These are phyloP conservation scores for Sturnus vulgaris DNA, from an alignment of 2,113 vertebrate genomes.

Conservation along the genomic window DNA sequence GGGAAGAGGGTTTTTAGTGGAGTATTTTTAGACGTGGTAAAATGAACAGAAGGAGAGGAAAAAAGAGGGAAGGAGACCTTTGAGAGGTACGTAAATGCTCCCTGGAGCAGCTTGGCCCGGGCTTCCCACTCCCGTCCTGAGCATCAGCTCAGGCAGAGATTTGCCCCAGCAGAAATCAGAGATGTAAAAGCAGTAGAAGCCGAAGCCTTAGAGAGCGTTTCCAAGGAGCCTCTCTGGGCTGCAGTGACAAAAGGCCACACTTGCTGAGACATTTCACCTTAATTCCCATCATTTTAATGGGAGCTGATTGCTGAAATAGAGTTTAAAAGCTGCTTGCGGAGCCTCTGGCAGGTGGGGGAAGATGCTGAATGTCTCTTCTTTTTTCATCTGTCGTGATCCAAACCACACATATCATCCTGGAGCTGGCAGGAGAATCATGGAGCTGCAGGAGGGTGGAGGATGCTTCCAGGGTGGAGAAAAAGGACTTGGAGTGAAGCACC, in stretches of 20 bases:
- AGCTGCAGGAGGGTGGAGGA: background rate
- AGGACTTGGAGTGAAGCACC: background rate
- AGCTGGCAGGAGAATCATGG: background rate
- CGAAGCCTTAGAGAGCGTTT: background rate
- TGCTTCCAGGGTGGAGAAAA: background rate
- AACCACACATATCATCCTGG: accelerated
- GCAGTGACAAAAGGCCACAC: background rate
- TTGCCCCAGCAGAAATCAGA: background rate
- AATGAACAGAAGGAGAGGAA: background rate
- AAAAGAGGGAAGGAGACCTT: background rate
- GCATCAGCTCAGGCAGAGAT: background rate
- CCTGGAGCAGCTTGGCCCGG: accelerated
- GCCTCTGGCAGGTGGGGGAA: accelerated
- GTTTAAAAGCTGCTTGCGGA: background rate
- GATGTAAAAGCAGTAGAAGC: background rate
- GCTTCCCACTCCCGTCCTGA: background rate
- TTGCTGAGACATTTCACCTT: background rate
- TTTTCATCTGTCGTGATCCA: accelerated
- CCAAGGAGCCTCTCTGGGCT: background rate
- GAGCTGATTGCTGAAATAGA: background rate
- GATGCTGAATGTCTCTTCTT: background rate
- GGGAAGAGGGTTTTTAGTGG: constrained; percentile 3
- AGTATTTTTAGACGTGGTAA: constrained; percentile 54
- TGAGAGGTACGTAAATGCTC: background rate
- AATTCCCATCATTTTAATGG: background rate